A percentile compares a stretch with the other conserved stretches of the same genome.
Conservation (phyloP, 2,888 invertebrate species). For the Synergus umbraculus region DNA sequence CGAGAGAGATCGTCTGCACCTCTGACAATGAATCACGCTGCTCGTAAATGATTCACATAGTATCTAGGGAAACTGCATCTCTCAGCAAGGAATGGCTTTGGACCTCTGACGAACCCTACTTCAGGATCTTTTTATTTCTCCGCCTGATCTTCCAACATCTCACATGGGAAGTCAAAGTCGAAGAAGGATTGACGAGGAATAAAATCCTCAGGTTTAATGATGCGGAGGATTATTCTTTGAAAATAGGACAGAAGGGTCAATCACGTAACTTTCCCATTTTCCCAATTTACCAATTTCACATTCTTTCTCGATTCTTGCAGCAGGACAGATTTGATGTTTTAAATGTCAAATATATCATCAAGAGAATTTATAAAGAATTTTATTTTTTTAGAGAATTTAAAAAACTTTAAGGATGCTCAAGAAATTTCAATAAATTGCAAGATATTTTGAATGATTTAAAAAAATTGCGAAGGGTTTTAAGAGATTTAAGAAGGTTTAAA, state of each 20-base stretch:
- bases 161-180: background rate
- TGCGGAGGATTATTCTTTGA: background rate
- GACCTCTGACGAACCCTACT: background rate
- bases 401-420: no score
- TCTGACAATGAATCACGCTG: slow-evolving; percentile 4
- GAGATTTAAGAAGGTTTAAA: no score
- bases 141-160: background rate
- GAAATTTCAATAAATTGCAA: no score
- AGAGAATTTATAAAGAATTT: no score
- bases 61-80: background rate
- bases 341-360: no score
- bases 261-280: no score
- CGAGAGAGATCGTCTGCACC: background rate
- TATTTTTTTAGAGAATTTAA: no score
- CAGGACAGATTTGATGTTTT: no score
- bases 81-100: background rate
- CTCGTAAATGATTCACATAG: slow-evolving; percentile 1
- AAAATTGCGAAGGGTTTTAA: no score
- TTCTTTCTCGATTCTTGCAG: no score
- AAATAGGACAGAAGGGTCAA: background rate
- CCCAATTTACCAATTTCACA: no score
- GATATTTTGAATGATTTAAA: no score
- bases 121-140: background rate
- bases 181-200: background rate
- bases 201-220: background rate